A percentile compares a stretch with the other conserved stretches of the same genome.
Conservation (phyloP, 2,113 vertebrate species). For the Prolemur simus region DNA sequence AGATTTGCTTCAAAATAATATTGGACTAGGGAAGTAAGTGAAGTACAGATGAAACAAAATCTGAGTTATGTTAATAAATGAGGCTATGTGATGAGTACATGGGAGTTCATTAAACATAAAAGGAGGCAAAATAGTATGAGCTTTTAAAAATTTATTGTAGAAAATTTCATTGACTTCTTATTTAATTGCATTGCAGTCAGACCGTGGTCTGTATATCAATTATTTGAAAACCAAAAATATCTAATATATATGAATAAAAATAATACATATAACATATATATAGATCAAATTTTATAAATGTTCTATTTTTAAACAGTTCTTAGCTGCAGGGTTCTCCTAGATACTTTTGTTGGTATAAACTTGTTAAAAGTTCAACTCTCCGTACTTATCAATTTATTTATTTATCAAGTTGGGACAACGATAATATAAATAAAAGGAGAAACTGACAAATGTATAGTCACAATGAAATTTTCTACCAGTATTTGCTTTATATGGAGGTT, state of each 20-base stretch:
- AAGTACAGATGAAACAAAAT: slow-evolving; percentile 34
- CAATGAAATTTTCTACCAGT: not conserved
- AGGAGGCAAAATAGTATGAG: slow-evolving; percentile 9
- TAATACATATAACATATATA: not conserved
- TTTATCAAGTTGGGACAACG: slow-evolving; percentile 13
- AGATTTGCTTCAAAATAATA: slow-evolving; percentile 60
- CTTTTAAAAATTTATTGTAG: slow-evolving; percentile 11
- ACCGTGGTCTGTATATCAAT: not conserved
- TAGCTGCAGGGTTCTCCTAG: not conserved
- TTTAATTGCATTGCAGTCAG: slow-evolving; percentile 43
- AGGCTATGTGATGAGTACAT: not conserved
- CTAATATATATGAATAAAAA: not conserved
- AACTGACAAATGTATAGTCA: not conserved
- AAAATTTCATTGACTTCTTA: slow-evolving; percentile 16
- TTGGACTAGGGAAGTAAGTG: not conserved
- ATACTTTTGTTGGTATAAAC: not conserved
- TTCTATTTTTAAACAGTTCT: not conserved
- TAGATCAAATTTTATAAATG: not conserved
- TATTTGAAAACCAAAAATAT: not conserved
- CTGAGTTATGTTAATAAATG: slow-evolving; percentile 60
- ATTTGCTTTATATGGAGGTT: not conserved
- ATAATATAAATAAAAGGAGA: slow-evolving; percentile 10
- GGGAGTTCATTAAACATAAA: slow-evolving; percentile 42
- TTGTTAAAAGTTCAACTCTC: not conserved
- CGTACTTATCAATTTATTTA: not conserved